Evolutionary conservation across 2,113 vertebrate species (phyloP), one percentile per base, ranked within the genome.

Genomic region (Saguinus midas): DNA sequence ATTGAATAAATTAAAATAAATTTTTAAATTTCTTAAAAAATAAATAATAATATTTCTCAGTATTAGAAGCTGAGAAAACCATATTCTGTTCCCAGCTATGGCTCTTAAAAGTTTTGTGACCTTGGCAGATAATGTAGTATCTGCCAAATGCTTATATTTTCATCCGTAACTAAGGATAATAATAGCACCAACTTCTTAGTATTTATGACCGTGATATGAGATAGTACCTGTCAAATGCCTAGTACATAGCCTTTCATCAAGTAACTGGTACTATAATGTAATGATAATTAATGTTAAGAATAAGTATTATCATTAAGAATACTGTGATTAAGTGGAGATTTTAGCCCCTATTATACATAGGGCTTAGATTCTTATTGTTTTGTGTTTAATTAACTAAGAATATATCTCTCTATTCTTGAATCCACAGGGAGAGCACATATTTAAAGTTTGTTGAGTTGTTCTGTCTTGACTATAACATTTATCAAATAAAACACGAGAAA

Each of bases 391-490:
- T 96, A 88, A 78, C 66, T 73, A 79, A 79, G 57, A 86, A 9
- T 29, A 2, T 50, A 20, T 50, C 43, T 81, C 64, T 91, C 52
- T 88, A 57, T 29, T 82, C 48, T 58, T 32, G 45, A 95, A 52
- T 93, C 57, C 35, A 17, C 76, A 92, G 80, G 25, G 66, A 91
- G 43, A 43, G 6, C 29, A 79, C 23, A n/a, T 66, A 92, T 29
- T 82, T 85, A 66, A 79, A 87, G 35, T 58, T n/a, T 32, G 5
- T 35, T 35, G 21, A 61, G 12, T 84, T 83, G 9, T 83, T 86
- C 79, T 95, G 1, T 90, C 73, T 61, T 85, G n/a, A 88, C 45
- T 96, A 0, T 94, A 87, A 91, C 91, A 64, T 70, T 87, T 87
- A 70, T 88, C 76, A 80, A 58, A 45, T 91, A 61, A 93, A 95